These are phyloP conservation scores for Pterocles orientalis DNA, from an alignment of 2,113 vertebrate species.

Conservation along the genomic window DNA sequence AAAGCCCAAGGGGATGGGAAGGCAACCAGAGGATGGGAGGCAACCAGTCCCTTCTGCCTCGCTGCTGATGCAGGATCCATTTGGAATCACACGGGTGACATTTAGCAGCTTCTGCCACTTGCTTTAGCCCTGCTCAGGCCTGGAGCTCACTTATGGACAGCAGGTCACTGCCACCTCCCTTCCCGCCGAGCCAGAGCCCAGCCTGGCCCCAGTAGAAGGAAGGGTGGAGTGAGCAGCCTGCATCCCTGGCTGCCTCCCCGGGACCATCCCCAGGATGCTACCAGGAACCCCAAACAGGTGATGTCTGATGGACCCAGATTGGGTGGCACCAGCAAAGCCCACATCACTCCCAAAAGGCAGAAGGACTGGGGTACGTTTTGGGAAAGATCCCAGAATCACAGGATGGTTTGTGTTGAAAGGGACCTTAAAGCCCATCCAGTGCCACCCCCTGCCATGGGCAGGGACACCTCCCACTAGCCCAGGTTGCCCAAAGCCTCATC, in stretches of 20 bases:
- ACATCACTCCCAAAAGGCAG: rapidly evolving
- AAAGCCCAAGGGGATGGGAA: background rate
- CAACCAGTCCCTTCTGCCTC: background rate
- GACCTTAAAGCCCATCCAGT: too few relatives aligned
- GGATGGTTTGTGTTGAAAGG: too few relatives aligned
- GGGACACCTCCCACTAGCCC: too few relatives aligned
- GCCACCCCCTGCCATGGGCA: too few relatives aligned
- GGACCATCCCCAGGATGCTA: background rate
- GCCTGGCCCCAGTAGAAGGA: background rate
- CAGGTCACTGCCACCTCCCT: background rate
- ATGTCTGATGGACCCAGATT: background rate
- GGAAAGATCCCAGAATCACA: background rate
- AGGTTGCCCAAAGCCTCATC: too few relatives aligned
- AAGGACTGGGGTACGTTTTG: background rate
- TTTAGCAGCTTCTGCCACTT: background rate
- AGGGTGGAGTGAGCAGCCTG: background rate
- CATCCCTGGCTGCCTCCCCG: background rate
- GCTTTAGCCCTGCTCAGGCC: background rate
- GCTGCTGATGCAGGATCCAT: background rate
- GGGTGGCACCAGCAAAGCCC: background rate
- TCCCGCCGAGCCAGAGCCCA: background rate
- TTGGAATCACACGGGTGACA: rapidly evolving
- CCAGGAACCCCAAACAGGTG: rapidly evolving
- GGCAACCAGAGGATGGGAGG: too few relatives aligned
- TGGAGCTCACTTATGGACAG: background rate